phyloP scores from a whole-genome alignment of 1,140 invertebrate genomes.

The Ctenoplectra terminalis region DNA sequence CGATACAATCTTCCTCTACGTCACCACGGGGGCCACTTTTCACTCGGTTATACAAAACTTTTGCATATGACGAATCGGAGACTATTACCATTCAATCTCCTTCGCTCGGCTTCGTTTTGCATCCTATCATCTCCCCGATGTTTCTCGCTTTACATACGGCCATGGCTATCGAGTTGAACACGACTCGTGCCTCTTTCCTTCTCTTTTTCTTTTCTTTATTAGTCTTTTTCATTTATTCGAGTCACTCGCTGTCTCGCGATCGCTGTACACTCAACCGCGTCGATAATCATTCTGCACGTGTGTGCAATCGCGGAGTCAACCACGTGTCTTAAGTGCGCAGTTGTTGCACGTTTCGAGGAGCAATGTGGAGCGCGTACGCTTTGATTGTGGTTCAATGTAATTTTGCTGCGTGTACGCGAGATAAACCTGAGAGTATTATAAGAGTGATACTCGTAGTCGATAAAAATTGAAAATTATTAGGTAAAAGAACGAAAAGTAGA shows the following conservation, averaged over 20 bases:
- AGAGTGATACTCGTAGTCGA: neutral
- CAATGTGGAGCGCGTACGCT: neutral
- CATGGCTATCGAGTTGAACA: slow-evolving; percentile 46
- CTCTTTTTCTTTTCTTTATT: neutral
- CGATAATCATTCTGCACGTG: slow-evolving; percentile 35
- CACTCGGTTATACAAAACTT: slow-evolving; percentile 70
- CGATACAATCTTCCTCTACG: slow-evolving; percentile 73
- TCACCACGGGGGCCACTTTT: slow-evolving; percentile 58
- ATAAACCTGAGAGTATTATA: neutral
- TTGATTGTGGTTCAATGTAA: neutral
- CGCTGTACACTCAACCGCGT: slow-evolving; percentile 2
- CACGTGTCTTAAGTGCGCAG: slow-evolving; percentile 23
- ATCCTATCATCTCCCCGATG: slow-evolving; percentile 71
- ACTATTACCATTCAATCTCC: slow-evolving; percentile 82
- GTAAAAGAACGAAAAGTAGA: too few relatives aligned
- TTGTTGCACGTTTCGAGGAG: slow-evolving; percentile 7
- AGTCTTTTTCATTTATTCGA: neutral
- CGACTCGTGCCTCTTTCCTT: slow-evolving; percentile 10
- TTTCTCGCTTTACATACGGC: slow-evolving; percentile 69
- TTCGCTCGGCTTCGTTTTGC: slow-evolving; percentile 75
- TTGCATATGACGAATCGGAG: slow-evolving; percentile 82
- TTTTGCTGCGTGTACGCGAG: neutral
- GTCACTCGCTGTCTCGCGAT: neutral
- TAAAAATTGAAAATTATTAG: too few relatives aligned
- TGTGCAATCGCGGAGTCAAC: neutral